Evolutionary conservation across 2,113 vertebrate genomes (phyloP), one percentile per base, ranked within the genome.

Genomic region (Limnothrissa miodon): DNA sequence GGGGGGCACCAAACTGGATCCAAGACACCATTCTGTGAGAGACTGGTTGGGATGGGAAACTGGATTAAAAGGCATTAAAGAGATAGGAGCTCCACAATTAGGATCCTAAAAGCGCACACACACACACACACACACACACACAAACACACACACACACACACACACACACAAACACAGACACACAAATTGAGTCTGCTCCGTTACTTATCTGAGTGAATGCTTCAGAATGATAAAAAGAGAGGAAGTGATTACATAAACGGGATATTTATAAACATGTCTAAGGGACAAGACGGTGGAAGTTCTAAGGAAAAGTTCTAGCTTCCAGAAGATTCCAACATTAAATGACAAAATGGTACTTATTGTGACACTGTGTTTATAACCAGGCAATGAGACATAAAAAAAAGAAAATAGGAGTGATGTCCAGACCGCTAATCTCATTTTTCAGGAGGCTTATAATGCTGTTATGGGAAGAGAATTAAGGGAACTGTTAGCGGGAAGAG

Each of bases 201-300:
- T 36, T 62, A 62, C 10, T 10, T 9, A 29, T 62, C 56, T 6
- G n/a, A 62, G 56, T 1, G 56, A 8, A 29, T 62, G 56, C 29
- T 62, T 25, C 7, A 10, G 56, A 13, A 62, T 62, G 78, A 13
- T 39, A 51, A 33, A 45, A 2, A 44, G 33, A 53, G 36, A 48
- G n/a, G 81, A 51, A 74, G 83, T 36, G 59, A 36, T 46, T 80
- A 70, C 44, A 81, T 81, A 29, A 80, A 80, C 83, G 25, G 5
- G 19, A 33, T 13, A 83, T 66, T 83, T 79, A 79, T 83, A 79
- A 17, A n/a, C 51, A 45, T 42, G 48, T 78, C 23, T 25, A 23
- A 78, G 29, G 29, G 8, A 6, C 17, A n/a, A 83, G 36, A 1
- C 3, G 1, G 23, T 39, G 19, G 44, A 80, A 79, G 42, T 39